These are phyloP conservation scores for Sitobion miscanthi DNA, from an alignment of 1,140 invertebrate species.

Conservation along the genomic window DNA sequence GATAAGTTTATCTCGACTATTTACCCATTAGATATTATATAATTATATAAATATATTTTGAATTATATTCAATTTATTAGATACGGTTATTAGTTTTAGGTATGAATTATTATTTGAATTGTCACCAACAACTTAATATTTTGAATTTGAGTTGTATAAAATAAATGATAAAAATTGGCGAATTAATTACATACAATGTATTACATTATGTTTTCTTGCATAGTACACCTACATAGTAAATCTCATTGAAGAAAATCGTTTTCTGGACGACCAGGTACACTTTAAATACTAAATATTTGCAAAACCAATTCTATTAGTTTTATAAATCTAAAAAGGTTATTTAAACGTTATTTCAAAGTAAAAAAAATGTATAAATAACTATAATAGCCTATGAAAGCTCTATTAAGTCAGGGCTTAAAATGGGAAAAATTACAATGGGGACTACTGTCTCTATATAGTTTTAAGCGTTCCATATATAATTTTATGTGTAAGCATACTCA, in stretches of 20 bases:
- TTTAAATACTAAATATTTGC: background rate
- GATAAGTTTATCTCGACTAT: conserved; percentile 44
- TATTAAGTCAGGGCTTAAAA: too few species aligned
- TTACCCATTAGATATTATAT: conserved; percentile 47
- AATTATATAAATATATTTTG: conserved; percentile 47
- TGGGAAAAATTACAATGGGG: too few species aligned
- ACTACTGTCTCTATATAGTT: too few species aligned
- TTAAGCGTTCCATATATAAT: too few species aligned
- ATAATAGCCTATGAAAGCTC: background rate
- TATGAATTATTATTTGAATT: conserved; percentile 43
- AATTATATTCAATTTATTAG: conserved; percentile 47
- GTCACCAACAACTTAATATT: background rate
- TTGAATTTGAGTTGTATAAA: conserved; percentile 29
- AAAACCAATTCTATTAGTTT: background rate
- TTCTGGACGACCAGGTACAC: background rate
- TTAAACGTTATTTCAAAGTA: background rate
- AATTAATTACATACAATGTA: background rate
- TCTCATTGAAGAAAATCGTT: background rate
- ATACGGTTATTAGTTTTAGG: conserved; percentile 45
- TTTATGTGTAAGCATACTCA: too few species aligned
- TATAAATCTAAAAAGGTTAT: background rate
- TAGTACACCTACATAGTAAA: too few species aligned
- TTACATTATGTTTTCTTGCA: background rate
- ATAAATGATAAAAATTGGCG: conserved; percentile 2
- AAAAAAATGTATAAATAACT: background rate